phyloP scores from a whole-genome alignment of 2,888 invertebrate species.

The Perdita meconis region DNA sequence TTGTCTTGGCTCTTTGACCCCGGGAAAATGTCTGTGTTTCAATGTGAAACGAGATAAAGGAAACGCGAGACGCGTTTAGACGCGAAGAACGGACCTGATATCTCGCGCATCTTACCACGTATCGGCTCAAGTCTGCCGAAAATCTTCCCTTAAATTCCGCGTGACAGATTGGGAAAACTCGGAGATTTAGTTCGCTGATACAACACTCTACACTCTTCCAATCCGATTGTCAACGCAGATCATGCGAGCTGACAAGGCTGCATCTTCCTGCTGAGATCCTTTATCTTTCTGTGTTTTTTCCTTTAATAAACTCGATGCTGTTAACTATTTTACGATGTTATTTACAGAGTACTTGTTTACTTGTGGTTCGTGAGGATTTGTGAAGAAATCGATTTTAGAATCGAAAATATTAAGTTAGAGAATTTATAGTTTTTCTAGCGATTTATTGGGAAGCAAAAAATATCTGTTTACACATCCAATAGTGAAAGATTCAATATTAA shows the following conservation, averaged over 20 bases:
- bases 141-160: slow-evolving; percentile 65
- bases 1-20: neutral
- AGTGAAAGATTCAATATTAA: too few species aligned
- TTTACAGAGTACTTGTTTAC: too few species aligned
- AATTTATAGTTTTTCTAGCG: too few species aligned
- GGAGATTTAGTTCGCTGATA: slow-evolving; percentile 73
- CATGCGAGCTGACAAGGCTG: slow-evolving; percentile 20
- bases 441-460: too few species aligned
- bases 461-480: too few species aligned
- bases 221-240: slow-evolving; percentile 72
- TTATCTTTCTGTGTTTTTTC: slow-evolving; percentile 32
- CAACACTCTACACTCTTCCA: slow-evolving; percentile 78
- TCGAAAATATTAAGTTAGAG: too few species aligned
- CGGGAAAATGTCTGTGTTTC: neutral
- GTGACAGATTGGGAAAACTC: slow-evolving; percentile 69
- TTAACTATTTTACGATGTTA: neutral
- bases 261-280: slow-evolving; percentile 1
- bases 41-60: slow-evolving; percentile 4
- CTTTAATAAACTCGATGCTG: neutral
- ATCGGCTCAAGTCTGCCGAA: slow-evolving; percentile 36
- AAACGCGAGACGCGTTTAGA: neutral
- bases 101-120: slow-evolving; percentile 11
- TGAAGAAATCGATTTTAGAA: too few species aligned
- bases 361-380: too few species aligned
- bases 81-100: neutral